Conservation (phyloP, 2,797 vertebrate genomes). For the Hypotaenidia okinawae region DNA sequence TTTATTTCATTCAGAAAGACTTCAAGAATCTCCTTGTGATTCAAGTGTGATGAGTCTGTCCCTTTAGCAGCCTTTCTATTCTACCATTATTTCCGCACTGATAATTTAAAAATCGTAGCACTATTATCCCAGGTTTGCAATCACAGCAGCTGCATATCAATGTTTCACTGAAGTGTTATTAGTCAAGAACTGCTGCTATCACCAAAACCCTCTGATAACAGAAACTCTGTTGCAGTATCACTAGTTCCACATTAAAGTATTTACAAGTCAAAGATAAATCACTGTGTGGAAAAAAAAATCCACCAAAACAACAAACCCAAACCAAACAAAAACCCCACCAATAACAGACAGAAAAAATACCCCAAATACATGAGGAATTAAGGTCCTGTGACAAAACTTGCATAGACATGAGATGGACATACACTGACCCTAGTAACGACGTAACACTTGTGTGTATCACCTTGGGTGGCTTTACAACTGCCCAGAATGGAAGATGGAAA, state of each 20-base stretch:
- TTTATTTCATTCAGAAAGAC: background rate
- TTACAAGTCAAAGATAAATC: slow-evolving; percentile 15
- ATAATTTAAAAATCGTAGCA: background rate
- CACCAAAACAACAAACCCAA: background rate
- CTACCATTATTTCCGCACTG: background rate
- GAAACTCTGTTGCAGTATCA: background rate
- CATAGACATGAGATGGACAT: background rate
- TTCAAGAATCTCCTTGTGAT: background rate
- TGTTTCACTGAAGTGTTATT: slow-evolving; percentile 3
- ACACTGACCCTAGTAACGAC: background rate
- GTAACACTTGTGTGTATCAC: background rate
- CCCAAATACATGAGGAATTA: background rate
- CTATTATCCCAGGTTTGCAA: background rate
- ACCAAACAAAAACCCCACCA: too few species aligned
- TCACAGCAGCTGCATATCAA: background rate
- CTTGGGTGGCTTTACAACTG: background rate
- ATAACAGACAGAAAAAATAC: background rate
- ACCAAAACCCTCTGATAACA: background rate
- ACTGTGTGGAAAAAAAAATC: background rate
- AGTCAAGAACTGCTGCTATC: slow-evolving; percentile 10
- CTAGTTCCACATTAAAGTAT: background rate
- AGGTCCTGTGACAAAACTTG: background rate
- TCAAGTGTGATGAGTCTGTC: background rate
- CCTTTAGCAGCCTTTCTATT: background rate
- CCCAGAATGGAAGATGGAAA: background rate